Conservation (phyloP, 2,113 vertebrate genomes). For the Henicopernis longicauda region DNA sequence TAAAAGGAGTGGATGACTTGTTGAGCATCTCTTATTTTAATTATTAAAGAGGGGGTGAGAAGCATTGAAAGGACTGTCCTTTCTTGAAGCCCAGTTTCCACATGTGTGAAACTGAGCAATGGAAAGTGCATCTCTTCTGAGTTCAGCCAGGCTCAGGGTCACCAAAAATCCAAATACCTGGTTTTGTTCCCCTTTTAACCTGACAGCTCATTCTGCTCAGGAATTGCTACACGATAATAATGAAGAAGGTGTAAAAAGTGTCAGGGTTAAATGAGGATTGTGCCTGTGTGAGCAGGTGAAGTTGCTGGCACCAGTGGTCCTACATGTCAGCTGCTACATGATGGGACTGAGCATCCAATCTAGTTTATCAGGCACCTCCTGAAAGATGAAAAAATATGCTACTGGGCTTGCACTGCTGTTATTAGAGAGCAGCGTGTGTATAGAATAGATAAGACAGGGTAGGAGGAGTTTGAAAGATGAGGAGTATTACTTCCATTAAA, state of each 20-base stretch:
- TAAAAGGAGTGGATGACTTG: background rate
- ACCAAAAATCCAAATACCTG: background rate
- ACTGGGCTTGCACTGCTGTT: background rate
- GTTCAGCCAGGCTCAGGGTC: background rate
- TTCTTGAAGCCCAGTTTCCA: background rate
- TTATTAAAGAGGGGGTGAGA: background rate
- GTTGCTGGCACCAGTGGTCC: background rate
- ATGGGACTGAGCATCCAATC: background rate
- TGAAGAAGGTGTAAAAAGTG: background rate
- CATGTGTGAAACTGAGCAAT: background rate
- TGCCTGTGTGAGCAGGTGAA: background rate
- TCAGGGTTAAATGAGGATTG: background rate
- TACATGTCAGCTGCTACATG: background rate
- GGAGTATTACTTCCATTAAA: background rate
- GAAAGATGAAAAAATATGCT: background rate
- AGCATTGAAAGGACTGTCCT: background rate
- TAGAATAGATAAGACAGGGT: background rate
- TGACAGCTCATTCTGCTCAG: background rate
- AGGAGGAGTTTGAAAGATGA: background rate
- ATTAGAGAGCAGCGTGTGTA: background rate
- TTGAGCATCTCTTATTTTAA: background rate
- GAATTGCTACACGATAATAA: background rate
- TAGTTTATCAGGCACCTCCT: background rate
- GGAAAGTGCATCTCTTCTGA: background rate
- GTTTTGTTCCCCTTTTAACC: background rate